Evolutionary conservation across 2,797 vertebrate genomes (phyloP).

Genomic region (Sebastiscus tertius): DNA sequence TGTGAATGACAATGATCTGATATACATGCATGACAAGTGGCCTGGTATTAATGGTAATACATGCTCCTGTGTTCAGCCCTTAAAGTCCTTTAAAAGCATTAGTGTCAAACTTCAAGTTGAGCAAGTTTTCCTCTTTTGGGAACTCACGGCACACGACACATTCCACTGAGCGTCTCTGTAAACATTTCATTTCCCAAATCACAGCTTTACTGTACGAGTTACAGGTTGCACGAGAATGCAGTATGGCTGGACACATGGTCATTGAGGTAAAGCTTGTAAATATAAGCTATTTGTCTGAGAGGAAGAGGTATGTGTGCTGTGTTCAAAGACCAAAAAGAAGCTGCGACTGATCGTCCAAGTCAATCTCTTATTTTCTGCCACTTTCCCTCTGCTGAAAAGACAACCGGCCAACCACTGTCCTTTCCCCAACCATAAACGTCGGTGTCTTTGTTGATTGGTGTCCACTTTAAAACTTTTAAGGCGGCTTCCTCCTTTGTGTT

Average conservation of each 20-base stretch:
- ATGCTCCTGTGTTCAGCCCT: not conserved
- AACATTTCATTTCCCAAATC: conserved; percentile 75
- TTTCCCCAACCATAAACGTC: conserved; percentile 57
- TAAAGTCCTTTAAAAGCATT: not conserved
- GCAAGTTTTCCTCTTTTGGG: no score
- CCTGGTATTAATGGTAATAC: not conserved
- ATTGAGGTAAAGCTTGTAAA: conserved; percentile 45
- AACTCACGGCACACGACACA: not conserved
- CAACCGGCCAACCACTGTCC: conserved; percentile 36
- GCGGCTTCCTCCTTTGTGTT: conserved; percentile 51
- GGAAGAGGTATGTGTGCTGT: conserved; percentile 10
- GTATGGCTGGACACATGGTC: conserved; percentile 37
- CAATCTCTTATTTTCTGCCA: conserved; percentile 49
- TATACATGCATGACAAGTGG: not conserved
- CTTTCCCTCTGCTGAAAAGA: conserved; percentile 47
- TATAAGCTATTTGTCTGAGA: conserved; percentile 31
- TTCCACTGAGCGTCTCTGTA: conserved; percentile 49
- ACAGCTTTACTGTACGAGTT: conserved; percentile 37
- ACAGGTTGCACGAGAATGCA: conserved; percentile 18
- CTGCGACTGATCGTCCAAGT: not conserved
- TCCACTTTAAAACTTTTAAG: conserved; percentile 50
- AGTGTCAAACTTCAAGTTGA: not conserved
- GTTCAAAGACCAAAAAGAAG: conserved; percentile 39
- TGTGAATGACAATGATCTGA: not conserved
- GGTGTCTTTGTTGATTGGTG: conserved; percentile 58